These are phyloP conservation scores for Cottus gobio DNA, from an alignment of 2,113 vertebrate genomes.

Conservation along the genomic window DNA sequence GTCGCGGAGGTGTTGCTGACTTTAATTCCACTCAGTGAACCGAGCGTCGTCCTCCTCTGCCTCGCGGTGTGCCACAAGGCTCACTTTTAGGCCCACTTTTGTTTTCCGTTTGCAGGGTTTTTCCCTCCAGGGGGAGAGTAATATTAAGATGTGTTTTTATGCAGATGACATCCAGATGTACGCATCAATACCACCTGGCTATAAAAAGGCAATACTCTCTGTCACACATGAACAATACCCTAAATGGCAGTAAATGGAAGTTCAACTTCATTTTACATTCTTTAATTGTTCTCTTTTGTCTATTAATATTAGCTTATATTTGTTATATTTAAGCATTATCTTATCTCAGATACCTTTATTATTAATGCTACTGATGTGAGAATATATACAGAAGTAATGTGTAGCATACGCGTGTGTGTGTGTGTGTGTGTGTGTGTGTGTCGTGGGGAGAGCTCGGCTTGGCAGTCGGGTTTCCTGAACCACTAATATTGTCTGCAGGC, in stretches of 20 bases:
- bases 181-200: not conserved
- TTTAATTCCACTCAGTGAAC: not conserved
- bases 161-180: not conserved
- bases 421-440: constrained; percentile 22
- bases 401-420: constrained; percentile 13
- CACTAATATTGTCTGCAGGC: constrained; percentile 77
- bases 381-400: not conserved
- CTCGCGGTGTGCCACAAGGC: constrained; percentile 8
- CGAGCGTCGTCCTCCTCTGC: not conserved
- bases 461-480: constrained; percentile 60
- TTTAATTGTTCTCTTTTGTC: not conserved
- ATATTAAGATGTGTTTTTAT: not conserved
- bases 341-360: not conserved
- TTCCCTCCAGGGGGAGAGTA: not conserved
- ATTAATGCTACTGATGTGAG: not conserved
- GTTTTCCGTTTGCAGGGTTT: not conserved
- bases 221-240: not conserved
- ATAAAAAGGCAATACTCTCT: not conserved
- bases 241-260: not conserved
- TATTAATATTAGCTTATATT: not conserved
- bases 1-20: too few relatives aligned
- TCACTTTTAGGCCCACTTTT: not conserved
- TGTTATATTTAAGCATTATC: not conserved
- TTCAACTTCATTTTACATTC: not conserved
- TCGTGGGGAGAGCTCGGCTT: constrained; percentile 52